A percentile compares a stretch with the other conserved stretches of the same genome.
These are phyloP conservation scores for Aphyosemion australe DNA, from an alignment of 2,113 vertebrate species.

Conservation along the genomic window DNA sequence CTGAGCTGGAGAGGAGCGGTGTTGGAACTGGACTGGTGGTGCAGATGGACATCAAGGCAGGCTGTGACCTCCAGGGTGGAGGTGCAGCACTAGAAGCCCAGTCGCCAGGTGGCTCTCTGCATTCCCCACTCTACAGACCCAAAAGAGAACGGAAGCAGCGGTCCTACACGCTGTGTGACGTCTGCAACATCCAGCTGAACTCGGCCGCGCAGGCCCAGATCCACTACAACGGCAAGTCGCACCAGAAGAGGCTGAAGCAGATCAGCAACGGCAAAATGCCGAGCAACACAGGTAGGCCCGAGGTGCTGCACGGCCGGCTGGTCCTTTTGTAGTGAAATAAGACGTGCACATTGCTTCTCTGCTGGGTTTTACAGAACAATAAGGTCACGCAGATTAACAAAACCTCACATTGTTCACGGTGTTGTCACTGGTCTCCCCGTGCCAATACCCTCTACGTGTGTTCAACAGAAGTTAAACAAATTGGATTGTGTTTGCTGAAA, in stretches of 20 bases:
- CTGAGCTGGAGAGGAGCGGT: constrained; percentile 24
- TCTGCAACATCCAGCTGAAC: constrained; percentile 97
- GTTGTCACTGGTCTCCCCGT: constrained; percentile 23
- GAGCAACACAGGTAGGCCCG: constrained; percentile 81
- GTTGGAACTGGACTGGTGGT: not conserved
- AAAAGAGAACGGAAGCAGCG: constrained; percentile 87
- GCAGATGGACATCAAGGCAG: constrained; percentile 40
- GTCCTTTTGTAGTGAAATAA: constrained; percentile 5
- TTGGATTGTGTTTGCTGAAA: constrained; percentile 69
- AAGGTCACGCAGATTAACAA: constrained; percentile 26
- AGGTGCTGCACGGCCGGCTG: not conserved
- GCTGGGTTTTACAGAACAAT: constrained; percentile 13
- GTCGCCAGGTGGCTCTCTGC: constrained; percentile 50
- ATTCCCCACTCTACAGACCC: constrained; percentile 66
- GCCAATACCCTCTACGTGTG: constrained; percentile 23
- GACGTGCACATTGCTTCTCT: constrained; percentile 3
- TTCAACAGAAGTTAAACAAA: constrained; percentile 63
- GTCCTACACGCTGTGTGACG: constrained; percentile 88
- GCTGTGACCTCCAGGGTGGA: constrained; percentile 39
- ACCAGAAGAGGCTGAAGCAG: constrained; percentile 93
- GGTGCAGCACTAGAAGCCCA: constrained; percentile 26
- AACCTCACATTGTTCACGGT: constrained; percentile 26
- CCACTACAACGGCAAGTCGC: constrained; percentile 94
- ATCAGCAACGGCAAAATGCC: constrained; percentile 83
- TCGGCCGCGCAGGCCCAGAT: constrained; percentile 92